Conservation (phyloP, 2,888 invertebrate genomes). For the Autographa gamma region DNA sequence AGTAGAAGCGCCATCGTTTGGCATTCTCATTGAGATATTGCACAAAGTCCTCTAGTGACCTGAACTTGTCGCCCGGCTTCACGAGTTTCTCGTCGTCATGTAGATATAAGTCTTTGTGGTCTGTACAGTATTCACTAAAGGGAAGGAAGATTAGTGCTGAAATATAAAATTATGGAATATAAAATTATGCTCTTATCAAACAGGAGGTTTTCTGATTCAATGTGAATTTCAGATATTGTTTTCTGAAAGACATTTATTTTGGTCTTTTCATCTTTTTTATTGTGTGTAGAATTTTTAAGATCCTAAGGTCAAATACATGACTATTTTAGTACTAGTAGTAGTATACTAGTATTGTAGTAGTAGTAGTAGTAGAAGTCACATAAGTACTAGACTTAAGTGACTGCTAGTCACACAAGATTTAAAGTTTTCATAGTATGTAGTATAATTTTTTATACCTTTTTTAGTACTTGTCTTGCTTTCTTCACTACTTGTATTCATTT, state of each 20-base stretch:
- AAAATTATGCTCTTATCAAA: neutral
- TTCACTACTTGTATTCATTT: conserved; percentile 32
- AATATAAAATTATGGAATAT: neutral
- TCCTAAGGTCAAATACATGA: no score
- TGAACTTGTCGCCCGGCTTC: conserved; percentile 68
- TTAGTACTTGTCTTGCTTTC: conserved; percentile 18
- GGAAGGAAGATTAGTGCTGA: conserved; percentile 37
- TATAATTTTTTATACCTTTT: conserved; percentile 28
- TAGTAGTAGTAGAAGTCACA: no score
- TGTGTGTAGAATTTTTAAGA: no score
- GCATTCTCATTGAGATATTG: conserved; percentile 71
- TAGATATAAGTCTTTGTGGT: conserved; percentile 60
- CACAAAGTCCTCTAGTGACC: conserved; percentile 65
- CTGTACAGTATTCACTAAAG: conserved; percentile 57
- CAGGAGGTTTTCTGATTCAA: no score
- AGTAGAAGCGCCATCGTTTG: conserved; percentile 68
- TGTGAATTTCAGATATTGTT: no score
- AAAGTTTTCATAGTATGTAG: neutral
- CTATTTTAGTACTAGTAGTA: no score
- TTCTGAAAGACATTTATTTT: no score
- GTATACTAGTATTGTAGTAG: no score
- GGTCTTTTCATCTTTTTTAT: no score
- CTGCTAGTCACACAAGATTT: no score
- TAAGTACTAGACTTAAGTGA: no score
- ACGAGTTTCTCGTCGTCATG: conserved; percentile 65